Evolutionary conservation across 1,140 invertebrate genomes (phyloP), one percentile per base, ranked within the genome.

Genomic region (Atta colombica): DNA sequence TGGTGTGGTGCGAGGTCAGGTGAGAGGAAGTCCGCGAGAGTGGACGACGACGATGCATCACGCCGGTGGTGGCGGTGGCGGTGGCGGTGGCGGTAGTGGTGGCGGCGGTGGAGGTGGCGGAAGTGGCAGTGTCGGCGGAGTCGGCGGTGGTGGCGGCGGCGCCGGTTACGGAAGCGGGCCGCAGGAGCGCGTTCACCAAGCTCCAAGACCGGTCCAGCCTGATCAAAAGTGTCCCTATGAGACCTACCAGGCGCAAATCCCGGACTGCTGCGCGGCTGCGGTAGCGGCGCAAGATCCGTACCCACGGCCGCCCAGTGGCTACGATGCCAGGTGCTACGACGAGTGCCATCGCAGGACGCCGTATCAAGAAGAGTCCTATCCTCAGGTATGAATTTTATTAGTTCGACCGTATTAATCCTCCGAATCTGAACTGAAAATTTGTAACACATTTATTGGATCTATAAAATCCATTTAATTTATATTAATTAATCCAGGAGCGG

Each of bases 111-210:
- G 65, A 35, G 31, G 31, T 1, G 65, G 58, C 2, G 31, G 5
- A 6, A 6, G 31, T 6, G 31, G 53, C 0, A 39, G 39, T 0
- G 4, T 12, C 12, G 39, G 39, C 2, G 66, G 12, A 1, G 66
- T 10, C 0, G 66, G 35, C 3, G 66, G n/a, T 3, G 66, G 66
- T 1, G 68, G 35, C 49, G 88, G 91, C 35, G 89, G 88, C 31
- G 77, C 81, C 63, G 87, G 91, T 51, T 94, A 94, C 90, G 94
- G 92, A 7, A 91, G 87, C 77, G 94, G 94, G 49, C 95, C 94
- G 77, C 94, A 95, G 85, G 95, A 95, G 89, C 92, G 95, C 66
- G 94, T 95, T 77, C 95, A 95, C 86, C 95, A 95, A 87, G 92
- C 90, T 65, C 91, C 91, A 18, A 91, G 90, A 75, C n/a, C 87